Conservation (phyloP, 2,113 vertebrate species). For the Gopherus flavomarginatus region DNA sequence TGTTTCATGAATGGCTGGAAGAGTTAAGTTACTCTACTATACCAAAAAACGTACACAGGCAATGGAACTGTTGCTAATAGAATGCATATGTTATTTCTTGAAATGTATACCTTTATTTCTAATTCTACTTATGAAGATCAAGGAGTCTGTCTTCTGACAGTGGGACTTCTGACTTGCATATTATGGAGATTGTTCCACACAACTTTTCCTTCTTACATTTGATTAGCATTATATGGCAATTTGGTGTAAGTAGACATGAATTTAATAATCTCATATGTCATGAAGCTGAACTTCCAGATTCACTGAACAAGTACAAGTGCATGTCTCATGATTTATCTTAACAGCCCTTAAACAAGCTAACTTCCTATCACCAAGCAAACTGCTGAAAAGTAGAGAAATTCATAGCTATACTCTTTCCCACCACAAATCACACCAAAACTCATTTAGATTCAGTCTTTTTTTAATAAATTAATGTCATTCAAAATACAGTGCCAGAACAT, state of each 20-base stretch:
- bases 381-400: neutral
- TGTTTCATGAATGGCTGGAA: neutral
- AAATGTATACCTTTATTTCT: neutral
- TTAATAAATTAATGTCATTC: constrained; percentile 99
- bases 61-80: neutral
- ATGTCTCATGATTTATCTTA: fast-evolving
- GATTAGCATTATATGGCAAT: neutral
- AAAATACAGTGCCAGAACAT: constrained; percentile 99
- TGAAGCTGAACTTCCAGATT: neutral
- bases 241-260: neutral
- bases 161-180: neutral
- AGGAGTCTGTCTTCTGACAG: neutral
- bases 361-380: fast-evolving
- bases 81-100: neutral
- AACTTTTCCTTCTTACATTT: neutral
- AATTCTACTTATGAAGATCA: neutral
- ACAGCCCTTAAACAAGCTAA: neutral
- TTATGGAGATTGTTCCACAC: neutral
- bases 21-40: neutral
- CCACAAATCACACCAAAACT: neutral
- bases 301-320: neutral
- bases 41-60: neutral
- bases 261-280: neutral
- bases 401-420: neutral
- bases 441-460: constrained; percentile 81